Evolutionary conservation across 2,888 invertebrate genomes (phyloP), one percentile per base, ranked within the genome.

Genomic region (Bimastos eiseni): DNA sequence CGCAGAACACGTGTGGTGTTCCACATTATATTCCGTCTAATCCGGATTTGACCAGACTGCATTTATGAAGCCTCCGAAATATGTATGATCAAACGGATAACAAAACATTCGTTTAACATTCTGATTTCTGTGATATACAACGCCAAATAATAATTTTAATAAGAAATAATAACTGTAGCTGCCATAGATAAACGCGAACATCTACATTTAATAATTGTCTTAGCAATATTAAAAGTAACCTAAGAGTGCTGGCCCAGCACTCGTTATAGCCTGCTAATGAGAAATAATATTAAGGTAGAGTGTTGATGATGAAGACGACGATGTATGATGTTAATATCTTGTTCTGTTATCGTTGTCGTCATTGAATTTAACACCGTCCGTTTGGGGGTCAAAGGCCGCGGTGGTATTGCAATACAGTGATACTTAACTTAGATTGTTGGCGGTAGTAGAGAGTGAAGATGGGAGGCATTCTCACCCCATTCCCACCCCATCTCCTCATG

Each of bases 101-200:
- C 30, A 1, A 30, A n/a, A 70, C 30, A 30, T 70, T 70, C n/a
- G 70, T 70, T 70, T 70, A 70, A 70, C 70, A 70, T 70, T 70
- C 70, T 70, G 11, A 49, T 70, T 70, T n/a, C 30, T 70, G 70
- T 70, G 70, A 70, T 70, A 70, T n/a, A 0, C n/a, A 8, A 70
- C 70, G 70, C 70, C 70, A 70, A 70, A 70, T 70, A 70, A 70
- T 70, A 70, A 70, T 41, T n/a, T n/a, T n/a, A n/a, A n/a, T 70
- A 70, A n/a, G 49, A 70, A 30, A 70, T 70, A 70, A 70, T 70
- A 70, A n/a, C 11, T 1, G 49, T 49, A 49, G 49, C 21, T 49
- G 49, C 49, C 24, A 49, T 49, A 4, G 49, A 24, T 21, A 49
- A 49, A 49, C 24, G 49, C 24, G 49, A 49, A 49, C 21, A 24